Conservation (phyloP, 2,888 invertebrate species). For the Campoplex capitator region DNA sequence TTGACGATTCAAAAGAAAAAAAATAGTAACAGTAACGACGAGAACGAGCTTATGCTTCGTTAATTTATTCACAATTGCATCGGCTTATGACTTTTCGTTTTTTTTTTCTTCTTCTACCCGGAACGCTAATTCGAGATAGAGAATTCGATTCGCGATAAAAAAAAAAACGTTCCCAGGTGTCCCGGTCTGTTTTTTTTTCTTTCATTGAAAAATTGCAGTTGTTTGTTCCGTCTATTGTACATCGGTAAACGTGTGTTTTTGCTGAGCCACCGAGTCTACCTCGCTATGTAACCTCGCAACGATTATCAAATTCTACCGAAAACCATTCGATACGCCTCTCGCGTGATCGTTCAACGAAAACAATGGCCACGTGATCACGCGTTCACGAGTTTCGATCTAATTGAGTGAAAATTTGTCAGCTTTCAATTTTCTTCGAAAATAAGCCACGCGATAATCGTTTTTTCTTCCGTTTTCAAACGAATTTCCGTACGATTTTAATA, state of each 20-base stretch:
- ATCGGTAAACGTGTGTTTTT: background rate
- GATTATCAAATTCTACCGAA: background rate
- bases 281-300: background rate
- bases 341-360: background rate
- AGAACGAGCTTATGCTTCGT: background rate
- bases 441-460: too few relatives aligned
- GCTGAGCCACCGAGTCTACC: background rate
- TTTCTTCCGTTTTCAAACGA: background rate
- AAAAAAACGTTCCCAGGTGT: background rate
- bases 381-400: background rate
- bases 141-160: background rate
- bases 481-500: background rate
- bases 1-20: too few relatives aligned
- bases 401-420: background rate
- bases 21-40: too few relatives aligned
- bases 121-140: background rate
- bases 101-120: background rate
- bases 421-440: too few relatives aligned
- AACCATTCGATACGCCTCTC: background rate
- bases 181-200: background rate
- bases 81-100: background rate
- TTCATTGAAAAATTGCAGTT: background rate
- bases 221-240: background rate
- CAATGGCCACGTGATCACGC: background rate
- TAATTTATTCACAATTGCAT: background rate